Evolutionary conservation across 2,113 vertebrate species (phyloP).

Genomic region (Tragelaphus scriptus): DNA sequence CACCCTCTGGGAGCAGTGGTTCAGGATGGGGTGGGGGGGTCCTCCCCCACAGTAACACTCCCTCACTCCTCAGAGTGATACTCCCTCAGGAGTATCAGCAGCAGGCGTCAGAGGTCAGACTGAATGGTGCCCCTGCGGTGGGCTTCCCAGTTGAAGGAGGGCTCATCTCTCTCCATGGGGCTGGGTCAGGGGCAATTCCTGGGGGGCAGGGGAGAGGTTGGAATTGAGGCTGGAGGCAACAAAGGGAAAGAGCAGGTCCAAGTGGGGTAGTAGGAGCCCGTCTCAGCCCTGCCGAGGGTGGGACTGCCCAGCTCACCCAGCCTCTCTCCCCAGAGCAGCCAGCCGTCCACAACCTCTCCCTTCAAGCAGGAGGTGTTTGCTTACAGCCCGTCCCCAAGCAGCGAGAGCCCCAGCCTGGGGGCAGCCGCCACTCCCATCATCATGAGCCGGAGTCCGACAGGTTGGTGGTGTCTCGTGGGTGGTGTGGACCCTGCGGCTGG

Average conservation of each 20-base stretch:
- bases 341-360: slow-evolving; percentile 81
- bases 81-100: not conserved
- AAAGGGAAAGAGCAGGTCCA: not conserved
- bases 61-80: not conserved
- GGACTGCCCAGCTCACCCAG: not conserved
- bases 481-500: fast-evolving
- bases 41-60: not conserved
- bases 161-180: not conserved
- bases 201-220: not conserved
- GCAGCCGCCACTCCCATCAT: slow-evolving; percentile 84
- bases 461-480: slow-evolving; percentile 62
- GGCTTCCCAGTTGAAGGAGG: not conserved
- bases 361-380: slow-evolving; percentile 88
- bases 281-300: not conserved
- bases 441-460: slow-evolving; percentile 92
- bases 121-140: fast-evolving
- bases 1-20: not conserved
- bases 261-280: not conserved
- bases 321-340: slow-evolving; percentile 81
- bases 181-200: not conserved
- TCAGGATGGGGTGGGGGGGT: fast-evolving
- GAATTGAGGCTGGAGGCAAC: not conserved
- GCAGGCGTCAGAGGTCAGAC: not conserved
- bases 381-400: slow-evolving; percentile 80
- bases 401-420: slow-evolving; percentile 80